phyloP scores from a whole-genome alignment of 2,888 invertebrate species.

The Drosophila macrospina region DNA sequence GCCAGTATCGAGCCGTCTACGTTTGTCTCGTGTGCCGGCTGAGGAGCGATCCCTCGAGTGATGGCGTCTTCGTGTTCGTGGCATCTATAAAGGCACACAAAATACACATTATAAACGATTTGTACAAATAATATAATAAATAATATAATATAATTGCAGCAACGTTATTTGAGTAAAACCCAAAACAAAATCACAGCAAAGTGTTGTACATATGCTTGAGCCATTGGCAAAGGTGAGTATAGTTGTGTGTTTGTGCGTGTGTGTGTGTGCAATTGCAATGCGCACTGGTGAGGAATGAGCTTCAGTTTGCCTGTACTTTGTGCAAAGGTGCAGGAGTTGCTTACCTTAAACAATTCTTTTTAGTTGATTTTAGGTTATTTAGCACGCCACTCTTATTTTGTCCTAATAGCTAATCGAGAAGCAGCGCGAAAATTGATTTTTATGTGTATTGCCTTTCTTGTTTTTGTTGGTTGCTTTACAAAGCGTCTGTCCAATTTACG shows the following conservation, averaged over 20 bases:
- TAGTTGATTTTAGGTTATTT: constrained; percentile 25
- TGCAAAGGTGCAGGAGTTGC: background rate
- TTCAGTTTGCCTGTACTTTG: constrained; percentile 53
- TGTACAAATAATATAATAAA: constrained; percentile 2
- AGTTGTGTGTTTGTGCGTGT: constrained; percentile 12
- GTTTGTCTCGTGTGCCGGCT: constrained; percentile 87
- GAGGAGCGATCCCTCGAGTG: constrained; percentile 88
- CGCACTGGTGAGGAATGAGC: constrained; percentile 25
- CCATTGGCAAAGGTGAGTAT: constrained; percentile 65
- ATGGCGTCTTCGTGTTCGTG: constrained; percentile 92
- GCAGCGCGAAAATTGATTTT: constrained; percentile 75
- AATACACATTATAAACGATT: constrained; percentile 7
- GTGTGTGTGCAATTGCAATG: constrained; percentile 53
- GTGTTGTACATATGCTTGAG: constrained; percentile 28
- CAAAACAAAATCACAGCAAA: constrained; percentile 18
- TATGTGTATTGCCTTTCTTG: constrained; percentile 38
- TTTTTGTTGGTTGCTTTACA: constrained; percentile 46
- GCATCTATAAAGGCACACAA: constrained; percentile 88
- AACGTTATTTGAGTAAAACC: constrained; percentile 39
- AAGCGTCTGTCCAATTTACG: constrained; percentile 54
- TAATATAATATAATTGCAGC: constrained; percentile 3
- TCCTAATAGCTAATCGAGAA: background rate
- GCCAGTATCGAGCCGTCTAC: constrained; percentile 89
- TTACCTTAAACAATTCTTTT: constrained; percentile 61
- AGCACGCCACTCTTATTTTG: constrained; percentile 38